These are phyloP conservation scores for Apomyelois bistriatella DNA, from an alignment of 2,888 invertebrate species.

Conservation along the genomic window DNA sequence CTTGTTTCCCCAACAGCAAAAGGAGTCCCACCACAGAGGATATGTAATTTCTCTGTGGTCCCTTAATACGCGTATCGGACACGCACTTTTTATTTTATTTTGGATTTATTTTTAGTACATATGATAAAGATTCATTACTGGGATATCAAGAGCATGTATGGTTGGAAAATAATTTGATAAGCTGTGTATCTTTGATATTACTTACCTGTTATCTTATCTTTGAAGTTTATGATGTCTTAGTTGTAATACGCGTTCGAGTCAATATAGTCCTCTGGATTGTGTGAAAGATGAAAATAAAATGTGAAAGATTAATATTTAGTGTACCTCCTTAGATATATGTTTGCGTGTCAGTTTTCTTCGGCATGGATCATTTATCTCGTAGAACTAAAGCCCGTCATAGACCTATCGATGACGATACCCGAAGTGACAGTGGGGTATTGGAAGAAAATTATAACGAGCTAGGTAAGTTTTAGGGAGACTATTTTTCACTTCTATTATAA, in stretches of 20 bases:
- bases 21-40: too few relatives aligned
- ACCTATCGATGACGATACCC: constrained; percentile 68
- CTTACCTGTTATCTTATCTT: constrained; percentile 65
- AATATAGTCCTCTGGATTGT: constrained; percentile 42
- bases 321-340: constrained; percentile 26
- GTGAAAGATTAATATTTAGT: constrained; percentile 27
- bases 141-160: constrained; percentile 25
- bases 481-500: constrained; percentile 1
- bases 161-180: constrained; percentile 51
- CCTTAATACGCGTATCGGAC: too few relatives aligned
- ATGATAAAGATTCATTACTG: constrained; percentile 23
- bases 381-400: constrained; percentile 48
- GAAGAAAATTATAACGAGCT: constrained; percentile 41
- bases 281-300: constrained; percentile 24
- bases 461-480: constrained; percentile 46
- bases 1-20: too few relatives aligned
- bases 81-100: too few relatives aligned
- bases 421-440: constrained; percentile 60
- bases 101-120: too few relatives aligned
- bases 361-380: constrained; percentile 54
- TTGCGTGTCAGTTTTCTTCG: constrained; percentile 28
- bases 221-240: constrained; percentile 60
- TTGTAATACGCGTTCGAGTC: constrained; percentile 55
- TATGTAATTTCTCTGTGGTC: too few relatives aligned
- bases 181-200: constrained; percentile 45